A percentile compares a stretch with the other conserved stretches of the same genome.
These are phyloP conservation scores for Oryzias dopingdopingensis DNA, from an alignment of 2,797 vertebrate species.

Conservation along the genomic window DNA sequence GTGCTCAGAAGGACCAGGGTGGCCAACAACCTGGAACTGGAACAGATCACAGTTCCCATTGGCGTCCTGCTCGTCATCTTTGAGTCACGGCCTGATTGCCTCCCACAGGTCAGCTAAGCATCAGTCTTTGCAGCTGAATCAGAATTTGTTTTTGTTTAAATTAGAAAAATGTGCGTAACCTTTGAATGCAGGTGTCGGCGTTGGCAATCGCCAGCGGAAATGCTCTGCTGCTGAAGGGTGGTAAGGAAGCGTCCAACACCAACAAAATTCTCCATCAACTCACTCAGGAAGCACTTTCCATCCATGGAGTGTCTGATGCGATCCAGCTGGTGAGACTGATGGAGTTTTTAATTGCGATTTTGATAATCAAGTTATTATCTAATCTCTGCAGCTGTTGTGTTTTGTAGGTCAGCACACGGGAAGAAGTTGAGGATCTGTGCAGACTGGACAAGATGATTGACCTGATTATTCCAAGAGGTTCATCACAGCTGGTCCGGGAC, in stretches of 20 bases:
- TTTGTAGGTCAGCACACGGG: slow-evolving; percentile 91
- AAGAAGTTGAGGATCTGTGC: slow-evolving; percentile 96
- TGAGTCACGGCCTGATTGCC: slow-evolving; percentile 96
- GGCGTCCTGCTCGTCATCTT: slow-evolving; percentile 97
- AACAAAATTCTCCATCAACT: slow-evolving; percentile 91
- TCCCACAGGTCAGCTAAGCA: slow-evolving; percentile 85
- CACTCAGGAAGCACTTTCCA: slow-evolving; percentile 90
- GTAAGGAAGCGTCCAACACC: slow-evolving; percentile 90
- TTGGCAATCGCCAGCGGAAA: slow-evolving; percentile 96
- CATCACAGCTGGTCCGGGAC: slow-evolving; percentile 89
- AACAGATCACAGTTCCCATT: slow-evolving; percentile 97
- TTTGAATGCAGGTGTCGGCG: slow-evolving; percentile 85
- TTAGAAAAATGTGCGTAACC: not conserved
- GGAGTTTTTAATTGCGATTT: too few relatives aligned
- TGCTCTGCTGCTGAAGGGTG: slow-evolving; percentile 92
- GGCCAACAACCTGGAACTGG: slow-evolving; percentile 92
- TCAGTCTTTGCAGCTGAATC: not conserved
- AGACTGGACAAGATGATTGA: slow-evolving; percentile 93
- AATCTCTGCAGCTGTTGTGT: not conserved
- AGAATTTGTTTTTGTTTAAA: not conserved
- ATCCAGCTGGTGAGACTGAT: slow-evolving; percentile 85
- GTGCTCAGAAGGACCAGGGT: slow-evolving; percentile 89
- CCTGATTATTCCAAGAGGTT: slow-evolving; percentile 96
- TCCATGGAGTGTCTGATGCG: slow-evolving; percentile 89
- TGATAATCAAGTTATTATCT: too few relatives aligned